Evolutionary conservation across 2,888 invertebrate species (phyloP).

Genomic region (Drosophila robusta): DNA sequence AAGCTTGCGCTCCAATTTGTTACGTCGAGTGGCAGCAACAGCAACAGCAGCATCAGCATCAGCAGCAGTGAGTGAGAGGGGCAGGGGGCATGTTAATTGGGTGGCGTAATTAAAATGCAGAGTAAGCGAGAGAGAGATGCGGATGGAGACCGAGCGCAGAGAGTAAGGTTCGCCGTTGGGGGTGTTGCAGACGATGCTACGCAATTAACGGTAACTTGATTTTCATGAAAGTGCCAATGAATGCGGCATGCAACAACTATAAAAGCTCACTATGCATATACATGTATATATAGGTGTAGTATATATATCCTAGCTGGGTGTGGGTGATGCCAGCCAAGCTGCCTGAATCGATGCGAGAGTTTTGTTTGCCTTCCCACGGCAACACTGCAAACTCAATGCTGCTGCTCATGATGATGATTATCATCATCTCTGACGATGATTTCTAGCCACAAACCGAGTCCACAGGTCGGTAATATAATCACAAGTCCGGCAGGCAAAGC

Average conservation of each 20-base stretch:
- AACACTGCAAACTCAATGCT: conserved; percentile 23
- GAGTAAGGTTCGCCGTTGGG: conserved; percentile 15
- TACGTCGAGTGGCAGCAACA: conserved; percentile 24
- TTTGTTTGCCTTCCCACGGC: conserved; percentile 67
- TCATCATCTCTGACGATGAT: conserved; percentile 28
- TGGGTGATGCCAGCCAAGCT: conserved; percentile 41
- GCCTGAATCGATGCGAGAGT: conserved; percentile 42
- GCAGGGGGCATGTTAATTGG: conserved; percentile 60
- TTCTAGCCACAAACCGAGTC: conserved; percentile 39
- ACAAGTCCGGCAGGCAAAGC: conserved; percentile 49
- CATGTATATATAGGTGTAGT: background rate
- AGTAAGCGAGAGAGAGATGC: conserved; percentile 8
- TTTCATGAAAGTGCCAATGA: conserved; percentile 66
- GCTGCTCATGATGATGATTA: conserved; percentile 13
- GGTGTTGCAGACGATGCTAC: conserved; percentile 30
- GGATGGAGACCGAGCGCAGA: background rate
- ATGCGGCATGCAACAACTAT: conserved; percentile 45
- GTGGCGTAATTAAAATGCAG: conserved; percentile 69
- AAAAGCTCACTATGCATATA: conserved; percentile 8
- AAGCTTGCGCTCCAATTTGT: conserved; percentile 59
- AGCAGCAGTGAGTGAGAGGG: background rate
- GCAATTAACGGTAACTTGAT: conserved; percentile 73
- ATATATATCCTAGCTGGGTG: conserved; percentile 14
- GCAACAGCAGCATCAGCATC: background rate
- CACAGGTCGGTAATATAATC: conserved; percentile 63